A percentile compares a stretch with the other conserved stretches of the same genome.
Conservation (phyloP, 2,113 vertebrate genomes). For the Sinocyclocheilus anophthalmus region DNA sequence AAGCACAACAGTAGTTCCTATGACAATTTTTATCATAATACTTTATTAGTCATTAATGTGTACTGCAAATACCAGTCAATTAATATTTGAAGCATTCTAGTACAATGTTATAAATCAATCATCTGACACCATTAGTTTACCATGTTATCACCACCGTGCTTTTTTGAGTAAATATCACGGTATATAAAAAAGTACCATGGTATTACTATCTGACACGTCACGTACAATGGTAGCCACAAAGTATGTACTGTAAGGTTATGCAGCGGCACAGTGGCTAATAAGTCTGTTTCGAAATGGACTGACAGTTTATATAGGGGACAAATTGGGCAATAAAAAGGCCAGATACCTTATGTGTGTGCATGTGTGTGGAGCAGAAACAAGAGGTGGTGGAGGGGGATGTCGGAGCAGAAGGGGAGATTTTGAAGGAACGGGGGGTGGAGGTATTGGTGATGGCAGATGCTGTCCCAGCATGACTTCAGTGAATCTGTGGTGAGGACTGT, state of each 20-base stretch:
- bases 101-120: background rate
- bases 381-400: constrained; percentile 45
- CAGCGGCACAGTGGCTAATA: background rate
- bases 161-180: background rate
- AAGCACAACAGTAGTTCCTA: background rate
- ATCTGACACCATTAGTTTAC: background rate
- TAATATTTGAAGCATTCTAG: background rate
- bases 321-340: constrained; percentile 47
- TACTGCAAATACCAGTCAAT: background rate
- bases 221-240: background rate
- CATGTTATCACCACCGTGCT: background rate
- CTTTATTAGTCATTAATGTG: background rate
- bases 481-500: constrained; percentile 49
- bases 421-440: constrained; percentile 36
- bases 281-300: background rate
- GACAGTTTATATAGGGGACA: constrained; percentile 36
- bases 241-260: background rate
- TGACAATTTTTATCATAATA: background rate
- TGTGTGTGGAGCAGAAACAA: constrained; percentile 49
- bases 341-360: constrained; percentile 23
- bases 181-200: background rate
- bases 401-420: constrained; percentile 47
- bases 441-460: constrained; percentile 60
- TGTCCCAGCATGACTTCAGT: constrained; percentile 61
- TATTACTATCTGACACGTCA: background rate